phyloP scores from a whole-genome alignment of 2,113 vertebrate genomes.

The Pipra filicauda region DNA sequence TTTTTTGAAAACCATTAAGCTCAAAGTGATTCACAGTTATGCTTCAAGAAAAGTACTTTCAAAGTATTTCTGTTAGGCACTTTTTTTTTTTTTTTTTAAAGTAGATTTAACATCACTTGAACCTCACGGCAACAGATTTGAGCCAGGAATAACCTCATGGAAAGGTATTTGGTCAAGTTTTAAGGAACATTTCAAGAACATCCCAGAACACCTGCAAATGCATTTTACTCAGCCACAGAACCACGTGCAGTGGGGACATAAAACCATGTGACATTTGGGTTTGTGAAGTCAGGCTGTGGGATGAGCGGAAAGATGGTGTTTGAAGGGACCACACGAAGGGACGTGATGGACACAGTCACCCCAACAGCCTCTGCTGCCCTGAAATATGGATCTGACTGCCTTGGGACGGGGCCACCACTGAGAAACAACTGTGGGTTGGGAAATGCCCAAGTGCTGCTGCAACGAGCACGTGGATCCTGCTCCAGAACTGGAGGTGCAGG shows the following conservation, averaged over 20 bases:
- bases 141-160: constrained; percentile 1
- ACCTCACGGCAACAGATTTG: not conserved
- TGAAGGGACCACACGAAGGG: fast-evolving
- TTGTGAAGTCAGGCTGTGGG: not conserved
- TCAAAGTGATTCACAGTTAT: constrained; percentile 61
- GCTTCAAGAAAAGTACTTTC: constrained; percentile 54
- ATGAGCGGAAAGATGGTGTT: fast-evolving
- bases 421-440: not conserved
- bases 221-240: not conserved
- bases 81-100: not conserved
- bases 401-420: fast-evolving
- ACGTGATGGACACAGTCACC: fast-evolving
- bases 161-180: not conserved
- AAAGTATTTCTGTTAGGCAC: constrained; percentile 50
- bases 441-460: not conserved
- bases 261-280: fast-evolving
- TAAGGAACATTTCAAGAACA: not conserved
- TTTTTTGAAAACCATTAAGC: constrained; percentile 41
- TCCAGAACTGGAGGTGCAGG: not conserved
- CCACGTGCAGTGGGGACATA: fast-evolving
- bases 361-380: not conserved
- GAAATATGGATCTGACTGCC: fast-evolving
- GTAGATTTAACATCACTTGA: constrained; percentile 32
- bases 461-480: not conserved
- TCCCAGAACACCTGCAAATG: not conserved